These are phyloP conservation scores for Isotomurus palustris DNA, from an alignment of 2,888 invertebrate species.

Conservation along the genomic window DNA sequence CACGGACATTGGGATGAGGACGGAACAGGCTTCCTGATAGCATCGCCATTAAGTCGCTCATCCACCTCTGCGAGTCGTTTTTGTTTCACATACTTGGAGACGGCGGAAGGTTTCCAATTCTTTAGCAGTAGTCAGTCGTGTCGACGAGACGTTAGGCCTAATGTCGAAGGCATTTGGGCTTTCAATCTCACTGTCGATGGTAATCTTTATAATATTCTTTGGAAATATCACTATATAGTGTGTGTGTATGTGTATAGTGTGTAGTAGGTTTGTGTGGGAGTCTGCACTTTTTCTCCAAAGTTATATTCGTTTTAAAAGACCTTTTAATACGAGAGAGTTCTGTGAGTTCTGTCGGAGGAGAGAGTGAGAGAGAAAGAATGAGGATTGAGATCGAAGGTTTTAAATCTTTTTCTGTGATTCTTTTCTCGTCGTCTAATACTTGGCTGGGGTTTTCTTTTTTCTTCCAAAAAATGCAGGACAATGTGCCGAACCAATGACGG, in stretches of 20 bases:
- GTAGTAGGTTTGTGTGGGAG: constrained; percentile 22
- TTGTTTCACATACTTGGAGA: constrained; percentile 60
- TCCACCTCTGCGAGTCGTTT: constrained; percentile 56
- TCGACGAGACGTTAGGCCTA: constrained; percentile 56
- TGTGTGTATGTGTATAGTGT: too few species aligned
- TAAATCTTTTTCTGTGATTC: not conserved
- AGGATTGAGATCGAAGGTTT: not conserved
- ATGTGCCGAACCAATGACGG: constrained; percentile 45
- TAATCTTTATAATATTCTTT: constrained; percentile 50
- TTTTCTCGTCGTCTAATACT: too few species aligned
- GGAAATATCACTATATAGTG: too few species aligned
- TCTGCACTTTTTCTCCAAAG: not conserved
- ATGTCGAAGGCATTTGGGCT: constrained; percentile 57
- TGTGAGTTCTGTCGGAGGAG: too few species aligned
- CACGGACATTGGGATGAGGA: constrained; percentile 69
- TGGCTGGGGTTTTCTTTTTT: too few species aligned
- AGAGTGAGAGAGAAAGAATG: too few species aligned
- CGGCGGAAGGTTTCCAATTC: constrained; percentile 40
- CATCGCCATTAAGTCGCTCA: constrained; percentile 58
- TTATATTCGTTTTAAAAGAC: not conserved
- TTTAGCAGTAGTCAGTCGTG: constrained; percentile 54
- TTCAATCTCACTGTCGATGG: constrained; percentile 67
- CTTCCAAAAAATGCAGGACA: constrained; percentile 28
- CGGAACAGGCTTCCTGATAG: constrained; percentile 62
- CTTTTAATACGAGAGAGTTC: too few species aligned